Base-by-base conservation (phyloP, 1,140 invertebrate species). In the Caenorhabditis tropicalis region DNA sequence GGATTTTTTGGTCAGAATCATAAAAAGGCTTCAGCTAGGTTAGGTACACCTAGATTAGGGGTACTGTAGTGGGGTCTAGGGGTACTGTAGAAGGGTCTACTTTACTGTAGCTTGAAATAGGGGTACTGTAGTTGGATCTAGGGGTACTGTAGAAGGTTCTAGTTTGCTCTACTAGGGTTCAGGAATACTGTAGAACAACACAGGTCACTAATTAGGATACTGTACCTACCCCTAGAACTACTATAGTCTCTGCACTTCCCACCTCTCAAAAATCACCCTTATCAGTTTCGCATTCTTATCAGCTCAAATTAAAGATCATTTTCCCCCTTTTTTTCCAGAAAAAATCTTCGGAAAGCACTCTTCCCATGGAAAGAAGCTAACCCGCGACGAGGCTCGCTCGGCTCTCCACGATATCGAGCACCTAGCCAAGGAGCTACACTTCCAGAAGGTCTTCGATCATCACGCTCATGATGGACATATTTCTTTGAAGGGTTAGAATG, bases 371-470 rank as follows among this genome's bases (percentile, higher is more conserved):
- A 33, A 65, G 29, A 65, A 65, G 58, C 31, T 65, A 16, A 65
- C 58, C 10, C 58, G 58, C 19, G 58, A 65, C 19, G 58, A 65
- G 31, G 58, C 58, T 65, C 58, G 58, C 31, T 65, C 58, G 29
- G 58, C 58, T 16, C 58, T 65, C 9, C 58, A 65, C 15, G 58
- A 65, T 19, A 65, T 65, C n/a, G 58, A 65, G 58, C 58, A 65
- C 31, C 16, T 65, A 31, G 58, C 58, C 7, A 65, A 65, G 16
- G 58, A 65, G 31, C 58, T 65, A 15, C 58, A 65, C n/a, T 65
- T 65, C 58, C 58, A 65, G 58, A 65, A 65, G 58, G 58, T 65
- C 3, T 65, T 65, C 31, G 58, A 65, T 33, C 58, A 65, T 65
- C 58, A 65, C 10, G 58, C 58, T 65, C 58, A 65, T 36, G 58